phyloP scores from a whole-genome alignment of 2,113 vertebrate species.

The Tor tambroides region DNA sequence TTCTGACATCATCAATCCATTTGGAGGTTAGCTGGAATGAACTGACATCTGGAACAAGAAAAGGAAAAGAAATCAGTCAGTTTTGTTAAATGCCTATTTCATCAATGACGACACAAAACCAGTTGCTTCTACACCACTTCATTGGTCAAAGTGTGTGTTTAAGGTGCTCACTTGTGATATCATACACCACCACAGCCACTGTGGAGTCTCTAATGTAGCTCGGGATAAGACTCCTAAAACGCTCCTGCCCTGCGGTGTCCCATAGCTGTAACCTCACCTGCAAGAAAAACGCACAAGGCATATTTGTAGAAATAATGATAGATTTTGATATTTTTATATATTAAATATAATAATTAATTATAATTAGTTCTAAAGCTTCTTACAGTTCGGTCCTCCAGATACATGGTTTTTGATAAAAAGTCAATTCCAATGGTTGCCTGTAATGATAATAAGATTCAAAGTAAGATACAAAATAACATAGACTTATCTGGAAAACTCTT shows the following conservation, averaged over 20 bases:
- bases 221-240: conserved; percentile 59
- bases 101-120: neutral
- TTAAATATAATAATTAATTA: too few species aligned
- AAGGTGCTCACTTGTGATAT: conserved; percentile 56
- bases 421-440: conserved; percentile 81
- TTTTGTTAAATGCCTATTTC: neutral
- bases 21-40: conserved; percentile 94
- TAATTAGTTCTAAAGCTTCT: conserved; percentile 53
- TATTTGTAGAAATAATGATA: neutral
- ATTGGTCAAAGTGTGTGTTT: neutral
- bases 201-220: conserved; percentile 62
- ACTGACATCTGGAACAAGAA: conserved; percentile 81
- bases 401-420: conserved; percentile 82
- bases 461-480: neutral
- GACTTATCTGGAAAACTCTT: neutral
- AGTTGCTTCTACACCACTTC: neutral
- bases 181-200: conserved; percentile 61
- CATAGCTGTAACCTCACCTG: conserved; percentile 61
- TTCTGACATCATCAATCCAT: conserved; percentile 91
- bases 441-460: conserved; percentile 45
- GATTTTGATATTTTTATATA: neutral
- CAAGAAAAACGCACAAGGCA: neutral
- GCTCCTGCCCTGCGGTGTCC: conserved; percentile 60
- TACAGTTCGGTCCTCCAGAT: conserved; percentile 82
- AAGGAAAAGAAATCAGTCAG: neutral